Percentiles rank a stretch among this genome's conserved stretches.
Evolutionary conservation across 2,113 vertebrate species (phyloP).

Genomic region (Grus americana): DNA sequence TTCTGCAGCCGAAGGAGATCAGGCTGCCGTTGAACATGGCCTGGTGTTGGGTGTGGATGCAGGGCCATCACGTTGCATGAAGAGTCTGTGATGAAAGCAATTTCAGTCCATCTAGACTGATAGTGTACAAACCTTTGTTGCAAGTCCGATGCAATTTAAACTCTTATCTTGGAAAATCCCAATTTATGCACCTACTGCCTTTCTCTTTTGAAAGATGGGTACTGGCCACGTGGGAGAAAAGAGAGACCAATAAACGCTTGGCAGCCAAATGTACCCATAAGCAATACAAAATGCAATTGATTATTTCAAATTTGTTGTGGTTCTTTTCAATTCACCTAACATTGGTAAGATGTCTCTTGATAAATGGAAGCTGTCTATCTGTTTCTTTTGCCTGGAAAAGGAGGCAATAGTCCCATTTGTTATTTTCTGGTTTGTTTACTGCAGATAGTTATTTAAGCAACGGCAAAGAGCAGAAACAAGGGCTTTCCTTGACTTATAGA

Average conservation of each 20-base stretch:
- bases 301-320: background rate
- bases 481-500: background rate
- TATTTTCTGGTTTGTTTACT: slow-evolving; percentile 39
- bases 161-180: background rate
- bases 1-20: background rate
- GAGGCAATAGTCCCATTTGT: background rate
- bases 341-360: background rate
- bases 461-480: background rate
- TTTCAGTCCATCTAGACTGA: background rate
- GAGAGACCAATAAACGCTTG: background rate
- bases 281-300: background rate
- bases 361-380: slow-evolving; percentile 4
- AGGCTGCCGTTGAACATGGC: background rate
- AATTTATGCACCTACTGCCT: background rate
- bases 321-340: background rate
- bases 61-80: accelerated
- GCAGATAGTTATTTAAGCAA: background rate
- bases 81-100: background rate
- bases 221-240: background rate
- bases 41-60: background rate
- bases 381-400: background rate
- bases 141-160: background rate
- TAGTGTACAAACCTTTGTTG: background rate
- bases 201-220: background rate
- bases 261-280: background rate